Conservation (phyloP, 2,113 vertebrate genomes). For the Ranitomeya imitator region DNA sequence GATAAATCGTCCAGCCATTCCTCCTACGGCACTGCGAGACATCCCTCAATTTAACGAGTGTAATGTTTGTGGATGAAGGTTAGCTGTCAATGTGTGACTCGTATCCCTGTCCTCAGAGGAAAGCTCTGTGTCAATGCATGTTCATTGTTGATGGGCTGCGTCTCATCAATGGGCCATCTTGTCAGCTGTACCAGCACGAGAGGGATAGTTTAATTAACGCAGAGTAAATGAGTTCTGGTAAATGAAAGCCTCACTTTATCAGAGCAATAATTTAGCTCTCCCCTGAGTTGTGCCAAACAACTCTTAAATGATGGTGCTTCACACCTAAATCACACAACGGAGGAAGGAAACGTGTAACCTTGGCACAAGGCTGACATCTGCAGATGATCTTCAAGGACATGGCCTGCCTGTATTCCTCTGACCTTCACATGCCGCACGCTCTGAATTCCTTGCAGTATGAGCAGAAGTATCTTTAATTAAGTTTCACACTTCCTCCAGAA, state of each 20-base stretch:
- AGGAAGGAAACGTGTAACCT: background rate
- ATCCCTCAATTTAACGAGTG: background rate
- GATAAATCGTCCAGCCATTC: background rate
- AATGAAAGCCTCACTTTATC: conserved; percentile 15
- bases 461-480: background rate
- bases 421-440: background rate
- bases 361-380: background rate
- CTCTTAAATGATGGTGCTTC: conserved; percentile 12
- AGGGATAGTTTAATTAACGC: conserved; percentile 38
- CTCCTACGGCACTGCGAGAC: background rate
- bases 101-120: background rate
- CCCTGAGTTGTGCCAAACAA: background rate
- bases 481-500: background rate
- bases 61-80: conserved; percentile 34
- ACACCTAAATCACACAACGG: background rate
- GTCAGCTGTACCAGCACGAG: conserved; percentile 6
- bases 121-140: background rate
- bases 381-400: background rate
- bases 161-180: background rate
- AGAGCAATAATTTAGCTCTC: background rate
- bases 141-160: conserved; percentile 4
- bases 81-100: conserved; percentile 6
- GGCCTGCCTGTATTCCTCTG: background rate
- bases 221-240: conserved; percentile 21
- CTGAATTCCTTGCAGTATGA: background rate